A percentile compares a stretch with the other conserved stretches of the same genome.
Evolutionary conservation across 2,113 vertebrate genomes (phyloP).

Genomic region (Centropus unirufus): DNA sequence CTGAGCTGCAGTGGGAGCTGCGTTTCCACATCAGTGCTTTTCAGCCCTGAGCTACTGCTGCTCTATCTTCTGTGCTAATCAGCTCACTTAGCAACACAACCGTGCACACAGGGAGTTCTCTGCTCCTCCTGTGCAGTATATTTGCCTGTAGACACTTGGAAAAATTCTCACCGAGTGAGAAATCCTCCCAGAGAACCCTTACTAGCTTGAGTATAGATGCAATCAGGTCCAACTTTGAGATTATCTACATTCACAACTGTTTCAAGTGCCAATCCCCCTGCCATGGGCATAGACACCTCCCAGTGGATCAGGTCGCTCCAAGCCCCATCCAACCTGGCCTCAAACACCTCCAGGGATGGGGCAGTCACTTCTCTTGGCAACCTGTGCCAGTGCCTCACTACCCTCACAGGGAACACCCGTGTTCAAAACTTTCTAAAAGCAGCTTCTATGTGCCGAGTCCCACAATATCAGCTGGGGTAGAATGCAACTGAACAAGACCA

Average conservation of each 20-base stretch:
- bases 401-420: too few species aligned
- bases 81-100: background rate
- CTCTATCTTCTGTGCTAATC: background rate
- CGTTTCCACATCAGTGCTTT: background rate
- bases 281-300: too few species aligned
- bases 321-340: too few species aligned
- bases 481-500: background rate
- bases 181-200: background rate
- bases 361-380: too few species aligned
- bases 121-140: background rate
- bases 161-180: background rate
- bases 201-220: background rate
- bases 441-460: background rate
- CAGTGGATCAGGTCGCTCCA: too few species aligned
- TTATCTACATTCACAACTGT: too few species aligned
- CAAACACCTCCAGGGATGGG: too few species aligned
- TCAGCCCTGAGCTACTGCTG: background rate
- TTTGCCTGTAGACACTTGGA: background rate
- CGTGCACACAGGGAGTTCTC: fast-evolving
- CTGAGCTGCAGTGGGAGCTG: background rate
- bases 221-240: background rate
- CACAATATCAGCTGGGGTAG: background rate
- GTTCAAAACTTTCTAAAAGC: background rate
- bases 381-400: too few species aligned
- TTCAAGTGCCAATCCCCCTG: too few species aligned